Conservation (phyloP, 1,140 invertebrate genomes). For the Hermetia illucens region DNA sequence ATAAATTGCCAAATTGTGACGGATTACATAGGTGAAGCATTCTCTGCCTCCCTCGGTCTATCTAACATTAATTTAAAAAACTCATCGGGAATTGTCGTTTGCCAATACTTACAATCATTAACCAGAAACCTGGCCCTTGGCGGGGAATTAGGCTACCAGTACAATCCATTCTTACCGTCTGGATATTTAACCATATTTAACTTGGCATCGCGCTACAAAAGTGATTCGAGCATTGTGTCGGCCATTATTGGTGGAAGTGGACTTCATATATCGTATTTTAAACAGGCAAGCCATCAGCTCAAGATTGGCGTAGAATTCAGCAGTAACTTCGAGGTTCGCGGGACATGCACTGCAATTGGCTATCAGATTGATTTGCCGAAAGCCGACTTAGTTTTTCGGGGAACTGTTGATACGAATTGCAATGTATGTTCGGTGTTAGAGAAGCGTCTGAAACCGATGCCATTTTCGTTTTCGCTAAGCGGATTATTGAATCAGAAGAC, state of each 20-base stretch:
- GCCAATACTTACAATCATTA: slow-evolving; percentile 67
- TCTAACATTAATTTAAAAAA: slow-evolving; percentile 65
- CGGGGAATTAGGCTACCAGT: slow-evolving; percentile 68
- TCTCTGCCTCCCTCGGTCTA: slow-evolving; percentile 56
- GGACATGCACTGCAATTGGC: slow-evolving; percentile 62
- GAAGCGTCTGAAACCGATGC: slow-evolving; percentile 65
- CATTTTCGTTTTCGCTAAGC: slow-evolving; percentile 68
- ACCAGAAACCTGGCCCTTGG: slow-evolving; percentile 53
- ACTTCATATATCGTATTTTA: slow-evolving; percentile 65
- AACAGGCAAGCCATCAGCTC: slow-evolving; percentile 62
- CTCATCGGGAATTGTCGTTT: slow-evolving; percentile 53
- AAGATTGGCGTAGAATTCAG: slow-evolving; percentile 53
- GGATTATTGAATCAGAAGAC: slow-evolving; percentile 66
- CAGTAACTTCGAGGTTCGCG: slow-evolving; percentile 53
- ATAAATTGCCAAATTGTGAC: slow-evolving; percentile 52
- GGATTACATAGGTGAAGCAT: slow-evolving; percentile 62
- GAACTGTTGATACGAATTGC: slow-evolving; percentile 64
- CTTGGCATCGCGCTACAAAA: slow-evolving; percentile 35
- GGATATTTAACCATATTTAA: slow-evolving; percentile 56
- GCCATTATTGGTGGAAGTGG: slow-evolving; percentile 51
- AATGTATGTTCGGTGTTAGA: slow-evolving; percentile 68
- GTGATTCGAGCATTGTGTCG: slow-evolving; percentile 4
- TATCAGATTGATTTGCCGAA: slow-evolving; percentile 81
- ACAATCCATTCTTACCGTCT: slow-evolving; percentile 54
- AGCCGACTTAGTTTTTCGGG: slow-evolving; percentile 61